These are phyloP conservation scores for Drosophila busckii DNA, from an alignment of 1,140 invertebrate species.

Conservation along the genomic window DNA sequence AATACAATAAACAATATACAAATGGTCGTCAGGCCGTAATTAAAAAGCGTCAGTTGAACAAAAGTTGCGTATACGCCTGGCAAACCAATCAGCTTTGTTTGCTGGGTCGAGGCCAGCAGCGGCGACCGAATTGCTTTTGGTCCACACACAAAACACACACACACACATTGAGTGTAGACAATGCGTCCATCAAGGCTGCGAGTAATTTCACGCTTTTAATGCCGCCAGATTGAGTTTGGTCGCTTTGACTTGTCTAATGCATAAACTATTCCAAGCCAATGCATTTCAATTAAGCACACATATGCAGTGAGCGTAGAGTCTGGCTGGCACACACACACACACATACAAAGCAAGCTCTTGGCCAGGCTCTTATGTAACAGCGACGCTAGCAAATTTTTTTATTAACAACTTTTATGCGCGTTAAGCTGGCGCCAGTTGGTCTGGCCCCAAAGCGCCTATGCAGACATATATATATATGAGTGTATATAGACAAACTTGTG, in stretches of 20 bases:
- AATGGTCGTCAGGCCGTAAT: slow-evolving; percentile 50
- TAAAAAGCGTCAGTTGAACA: slow-evolving; percentile 53
- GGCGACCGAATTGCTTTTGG: too few relatives aligned
- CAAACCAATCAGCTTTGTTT: slow-evolving; percentile 5
- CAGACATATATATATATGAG: slow-evolving; percentile 1
- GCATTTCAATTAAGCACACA: too few relatives aligned
- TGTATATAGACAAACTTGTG: slow-evolving; percentile 20
- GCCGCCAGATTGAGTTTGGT: too few relatives aligned
- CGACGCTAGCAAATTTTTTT: too few relatives aligned
- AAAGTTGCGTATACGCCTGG: slow-evolving; percentile 3
- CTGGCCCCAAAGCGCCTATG: slow-evolving; percentile 20
- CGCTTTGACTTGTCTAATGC: too few relatives aligned
- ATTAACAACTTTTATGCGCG: slow-evolving; percentile 56
- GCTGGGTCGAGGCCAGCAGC: not conserved
- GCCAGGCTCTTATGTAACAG: slow-evolving; percentile 36
- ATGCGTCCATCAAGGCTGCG: too few relatives aligned
- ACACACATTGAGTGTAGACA: too few relatives aligned
- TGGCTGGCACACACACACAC: too few relatives aligned
- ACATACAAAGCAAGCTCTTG: too few relatives aligned
- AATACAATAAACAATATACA: slow-evolving; percentile 36
- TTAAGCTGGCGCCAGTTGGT: slow-evolving; percentile 65
- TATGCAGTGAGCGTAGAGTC: too few relatives aligned
- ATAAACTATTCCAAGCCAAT: too few relatives aligned
- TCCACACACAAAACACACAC: too few relatives aligned
- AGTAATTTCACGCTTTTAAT: slow-evolving; percentile 9